Conservation (phyloP, 2,113 vertebrate species). For the Aythya baeri region DNA sequence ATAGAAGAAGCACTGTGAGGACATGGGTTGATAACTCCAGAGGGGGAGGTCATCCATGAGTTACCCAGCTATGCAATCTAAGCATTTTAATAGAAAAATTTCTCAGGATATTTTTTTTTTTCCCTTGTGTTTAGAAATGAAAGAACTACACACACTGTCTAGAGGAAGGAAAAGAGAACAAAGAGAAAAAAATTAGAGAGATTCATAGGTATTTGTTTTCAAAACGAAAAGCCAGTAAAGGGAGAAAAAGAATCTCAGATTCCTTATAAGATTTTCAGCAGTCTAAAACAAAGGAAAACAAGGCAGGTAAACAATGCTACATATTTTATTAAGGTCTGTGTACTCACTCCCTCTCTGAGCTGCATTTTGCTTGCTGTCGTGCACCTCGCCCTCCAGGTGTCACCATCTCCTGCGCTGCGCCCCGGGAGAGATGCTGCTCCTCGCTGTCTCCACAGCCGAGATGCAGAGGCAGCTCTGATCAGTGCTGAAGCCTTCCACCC, state of each 20-base stretch:
- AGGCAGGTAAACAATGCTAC: not conserved
- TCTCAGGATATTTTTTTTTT: not conserved
- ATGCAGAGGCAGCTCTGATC: not conserved
- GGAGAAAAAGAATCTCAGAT: not conserved
- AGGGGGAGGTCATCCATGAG: not conserved
- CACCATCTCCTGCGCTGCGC: not conserved
- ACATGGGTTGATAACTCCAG: not conserved
- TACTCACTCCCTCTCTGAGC: not conserved
- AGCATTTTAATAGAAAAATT: not conserved
- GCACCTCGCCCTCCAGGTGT: not conserved
- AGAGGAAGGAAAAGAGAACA: not conserved
- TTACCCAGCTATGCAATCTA: not conserved
- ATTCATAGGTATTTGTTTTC: not conserved
- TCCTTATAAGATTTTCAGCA: not conserved
- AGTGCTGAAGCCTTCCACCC: not conserved
- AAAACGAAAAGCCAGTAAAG: not conserved
- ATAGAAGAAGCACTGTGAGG: not conserved
- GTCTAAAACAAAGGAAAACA: not conserved
- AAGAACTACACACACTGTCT: not conserved
- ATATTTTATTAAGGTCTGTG: not conserved
- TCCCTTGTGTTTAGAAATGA: not conserved
- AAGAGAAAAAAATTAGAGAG: not conserved
- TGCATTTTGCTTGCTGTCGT: not conserved
- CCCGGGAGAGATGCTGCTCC: too few species aligned
- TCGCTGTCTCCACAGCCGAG: not conserved